These are phyloP conservation scores for Gymnoscopelus microlampas DNA, from an alignment of 2,797 vertebrate genomes.

Conservation along the genomic window DNA sequence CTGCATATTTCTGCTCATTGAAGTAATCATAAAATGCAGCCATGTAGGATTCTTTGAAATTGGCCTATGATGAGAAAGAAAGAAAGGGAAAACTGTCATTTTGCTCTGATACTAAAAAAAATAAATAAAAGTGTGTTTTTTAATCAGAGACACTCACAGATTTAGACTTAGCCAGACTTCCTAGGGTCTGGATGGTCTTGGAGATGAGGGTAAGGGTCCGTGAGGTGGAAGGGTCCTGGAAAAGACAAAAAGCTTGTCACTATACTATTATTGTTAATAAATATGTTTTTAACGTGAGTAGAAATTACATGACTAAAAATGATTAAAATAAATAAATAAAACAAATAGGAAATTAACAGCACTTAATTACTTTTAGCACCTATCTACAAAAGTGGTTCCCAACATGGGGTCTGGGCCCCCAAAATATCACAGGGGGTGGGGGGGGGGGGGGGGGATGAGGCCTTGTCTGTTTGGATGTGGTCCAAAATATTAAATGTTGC, in stretches of 20 bases:
- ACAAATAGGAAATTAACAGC: no score
- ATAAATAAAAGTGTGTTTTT: background rate
- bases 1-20: constrained; percentile 98
- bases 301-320: no score
- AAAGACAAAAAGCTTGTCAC: constrained; percentile 4
- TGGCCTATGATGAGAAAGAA: constrained; percentile 86
- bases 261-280: no score
- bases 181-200: constrained; percentile 97
- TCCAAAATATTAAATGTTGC: no score
- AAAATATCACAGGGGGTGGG: no score
- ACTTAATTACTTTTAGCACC: no score
- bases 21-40: constrained; percentile 97
- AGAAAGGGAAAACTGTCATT: background rate
- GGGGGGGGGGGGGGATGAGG: no score
- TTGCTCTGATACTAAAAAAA: background rate
- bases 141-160: constrained; percentile 84
- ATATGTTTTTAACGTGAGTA: no score
- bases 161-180: constrained; percentile 97
- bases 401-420: no score
- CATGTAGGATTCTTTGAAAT: constrained; percentile 99
- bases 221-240: constrained; percentile 93
- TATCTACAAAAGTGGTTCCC: no score
- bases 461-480: no score
- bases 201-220: constrained; percentile 97
- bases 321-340: no score